These are phyloP conservation scores for Drosophila pseudoananassae DNA, from an alignment of 1,140 invertebrate genomes.

Conservation along the genomic window DNA sequence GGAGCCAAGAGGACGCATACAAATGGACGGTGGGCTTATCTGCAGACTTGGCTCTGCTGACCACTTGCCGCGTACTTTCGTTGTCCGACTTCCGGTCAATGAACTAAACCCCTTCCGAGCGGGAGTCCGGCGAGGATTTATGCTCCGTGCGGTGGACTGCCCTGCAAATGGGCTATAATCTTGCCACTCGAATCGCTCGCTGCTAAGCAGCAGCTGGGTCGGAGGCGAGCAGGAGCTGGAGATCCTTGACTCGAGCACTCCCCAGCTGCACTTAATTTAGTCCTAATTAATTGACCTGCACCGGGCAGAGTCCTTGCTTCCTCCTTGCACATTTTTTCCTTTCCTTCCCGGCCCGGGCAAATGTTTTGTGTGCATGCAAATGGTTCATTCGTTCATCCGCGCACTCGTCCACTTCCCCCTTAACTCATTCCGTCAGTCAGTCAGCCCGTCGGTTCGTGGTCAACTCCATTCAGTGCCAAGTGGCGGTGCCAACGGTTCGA, in stretches of 20 bases:
- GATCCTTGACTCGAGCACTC: constrained; percentile 56
- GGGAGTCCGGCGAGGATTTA: constrained; percentile 56
- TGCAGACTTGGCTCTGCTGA: constrained; percentile 39
- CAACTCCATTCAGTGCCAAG: constrained; percentile 68
- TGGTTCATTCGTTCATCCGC: constrained; percentile 56
- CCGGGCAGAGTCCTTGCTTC: constrained; percentile 55
- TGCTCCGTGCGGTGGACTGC: constrained; percentile 40
- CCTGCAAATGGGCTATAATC: constrained; percentile 62
- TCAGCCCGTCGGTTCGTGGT: constrained; percentile 36
- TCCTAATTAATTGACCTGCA: constrained; percentile 82
- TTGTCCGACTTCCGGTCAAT: constrained; percentile 67
- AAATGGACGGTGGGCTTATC: constrained; percentile 62
- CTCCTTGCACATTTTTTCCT: constrained; percentile 39
- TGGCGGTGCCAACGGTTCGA: constrained; percentile 53
- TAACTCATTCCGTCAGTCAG: constrained; percentile 26
- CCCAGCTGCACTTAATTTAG: constrained; percentile 76
- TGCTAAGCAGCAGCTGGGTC: constrained; percentile 44
- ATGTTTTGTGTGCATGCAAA: constrained; percentile 81
- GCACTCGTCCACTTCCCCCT: constrained; percentile 28
- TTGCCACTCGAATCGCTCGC: constrained; percentile 71
- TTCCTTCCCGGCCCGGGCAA: constrained; percentile 52
- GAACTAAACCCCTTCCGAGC: constrained; percentile 70
- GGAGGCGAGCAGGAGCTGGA: constrained; percentile 26
- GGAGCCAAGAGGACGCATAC: constrained; percentile 27
- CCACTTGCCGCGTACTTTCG: constrained; percentile 43